Base-by-base conservation (phyloP, 2,113 vertebrate genomes). In the Furnarius figulus region DNA sequence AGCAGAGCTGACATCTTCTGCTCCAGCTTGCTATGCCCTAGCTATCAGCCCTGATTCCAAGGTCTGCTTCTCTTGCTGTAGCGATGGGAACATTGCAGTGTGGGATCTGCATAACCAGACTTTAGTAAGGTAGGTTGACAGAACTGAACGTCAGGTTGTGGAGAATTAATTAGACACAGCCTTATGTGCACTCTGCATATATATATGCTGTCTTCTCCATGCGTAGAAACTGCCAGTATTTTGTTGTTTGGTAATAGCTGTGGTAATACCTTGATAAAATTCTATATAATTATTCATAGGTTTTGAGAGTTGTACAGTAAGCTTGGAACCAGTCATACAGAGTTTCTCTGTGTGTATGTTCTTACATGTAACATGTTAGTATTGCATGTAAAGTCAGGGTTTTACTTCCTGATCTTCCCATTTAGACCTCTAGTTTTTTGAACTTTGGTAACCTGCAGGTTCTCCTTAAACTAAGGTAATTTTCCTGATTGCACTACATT, bases 21-120 rank as follows among this genome's bases (percentile, higher is more conserved):
- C 98, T 79, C 98, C 98, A 0, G 98, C 98, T 86, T 99, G 98
- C 97, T 99, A 99, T 37, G 98, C 98, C 40, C 97, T 99, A 50
- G 98, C 98, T 92, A 99, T 99, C 97, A 99, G 98, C 96, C 98
- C 98, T 0, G 98, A 99, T 90, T 99, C 98, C 96, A 99, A 99
- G 96, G 98, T 99, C 85, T 99, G 98, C 97, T 99, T 99, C 95
- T 99, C 98, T 12, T 99, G 98, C 96, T 99, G 98, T 93, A 99
- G 98, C 0, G 98, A 99, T 27, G 98, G 98, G 65, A 99, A 99
- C 97, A 99, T 99, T 16, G 98, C 98, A 16, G 98, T 99, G 39
- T 99, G 98, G 98, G 98, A 99, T 96, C 98, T 99, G 68, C 98
- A 99, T 96, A 99, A 99, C 94, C 98, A 99, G 98, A 99, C 98